phyloP scores from a whole-genome alignment of 2,113 vertebrate genomes.

The Podiceps cristatus region DNA sequence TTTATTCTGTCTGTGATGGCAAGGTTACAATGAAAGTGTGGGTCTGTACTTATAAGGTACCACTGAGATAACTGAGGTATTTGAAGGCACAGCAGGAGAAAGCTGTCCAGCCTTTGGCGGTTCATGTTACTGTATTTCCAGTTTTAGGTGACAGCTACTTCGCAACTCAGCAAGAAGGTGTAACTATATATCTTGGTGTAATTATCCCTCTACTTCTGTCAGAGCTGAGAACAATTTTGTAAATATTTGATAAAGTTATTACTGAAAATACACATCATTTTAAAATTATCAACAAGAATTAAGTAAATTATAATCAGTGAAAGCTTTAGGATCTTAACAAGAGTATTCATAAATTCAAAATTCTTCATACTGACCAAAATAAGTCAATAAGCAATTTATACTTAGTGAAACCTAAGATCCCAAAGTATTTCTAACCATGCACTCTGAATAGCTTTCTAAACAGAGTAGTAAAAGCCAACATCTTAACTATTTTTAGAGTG shows the following conservation, averaged over 20 bases:
- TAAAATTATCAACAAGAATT: not conserved
- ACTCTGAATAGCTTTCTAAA: not conserved
- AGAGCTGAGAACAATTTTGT: not conserved
- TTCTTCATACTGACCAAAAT: not conserved
- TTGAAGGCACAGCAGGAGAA: not conserved
- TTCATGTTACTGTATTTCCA: too few species aligned
- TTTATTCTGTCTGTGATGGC: not conserved
- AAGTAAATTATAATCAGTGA: not conserved
- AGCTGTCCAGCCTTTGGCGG: too few species aligned
- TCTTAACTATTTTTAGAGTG: conserved; percentile 39
- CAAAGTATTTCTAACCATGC: not conserved
- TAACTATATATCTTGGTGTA: not conserved
- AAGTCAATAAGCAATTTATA: not conserved
- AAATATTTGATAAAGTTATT: not conserved
- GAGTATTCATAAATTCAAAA: not conserved
- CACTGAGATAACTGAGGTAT: not conserved
- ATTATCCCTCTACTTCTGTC: not conserved
- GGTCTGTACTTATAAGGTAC: not conserved
- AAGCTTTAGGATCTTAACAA: not conserved
- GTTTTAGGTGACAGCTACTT: not conserved
- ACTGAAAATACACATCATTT: not conserved
- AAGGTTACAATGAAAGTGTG: not conserved
- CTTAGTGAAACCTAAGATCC: not conserved
- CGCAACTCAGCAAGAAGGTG: not conserved
- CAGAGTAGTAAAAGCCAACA: not conserved